A percentile compares a stretch with the other conserved stretches of the same genome.
These are phyloP conservation scores for Nephila pilipes DNA, from an alignment of 1,140 invertebrate species.

Conservation along the genomic window DNA sequence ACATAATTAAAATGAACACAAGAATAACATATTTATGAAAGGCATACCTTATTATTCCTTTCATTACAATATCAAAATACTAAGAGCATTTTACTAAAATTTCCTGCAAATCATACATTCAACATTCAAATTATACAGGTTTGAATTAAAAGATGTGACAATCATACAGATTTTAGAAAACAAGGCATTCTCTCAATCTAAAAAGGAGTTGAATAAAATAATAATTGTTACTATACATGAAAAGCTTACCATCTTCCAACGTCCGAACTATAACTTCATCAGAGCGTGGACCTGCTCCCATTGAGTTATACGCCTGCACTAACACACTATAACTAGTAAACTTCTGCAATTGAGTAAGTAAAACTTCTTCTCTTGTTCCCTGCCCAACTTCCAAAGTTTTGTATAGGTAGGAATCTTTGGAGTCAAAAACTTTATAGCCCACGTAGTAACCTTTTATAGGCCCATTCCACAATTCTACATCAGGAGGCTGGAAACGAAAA, in stretches of 20 bases:
- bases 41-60: no score
- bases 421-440: conserved; percentile 82
- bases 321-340: conserved; percentile 82
- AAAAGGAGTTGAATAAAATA: no score
- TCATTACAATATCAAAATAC: no score
- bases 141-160: no score
- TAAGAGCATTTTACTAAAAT: no score
- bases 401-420: conserved; percentile 87
- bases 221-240: no score
- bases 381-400: conserved; percentile 92
- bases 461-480: conserved; percentile 90
- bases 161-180: no score
- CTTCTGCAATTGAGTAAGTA: conserved; percentile 70
- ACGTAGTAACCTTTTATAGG: conserved; percentile 88
- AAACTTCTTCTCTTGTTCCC: conserved; percentile 83
- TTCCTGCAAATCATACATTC: no score
- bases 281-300: conserved; percentile 82
- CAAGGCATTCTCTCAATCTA: no score
- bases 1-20: no score
- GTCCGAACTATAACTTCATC: conserved; percentile 80
- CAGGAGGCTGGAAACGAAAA: conserved; percentile 84
- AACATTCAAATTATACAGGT: no score
- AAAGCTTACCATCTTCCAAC: conserved; percentile 78
- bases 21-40: no score
- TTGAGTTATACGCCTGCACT: conserved; percentile 83